Percentiles rank a stretch among this genome's conserved stretches.
Conservation (phyloP, 1,140 invertebrate species). For the Gonatopus flavifemur region DNA sequence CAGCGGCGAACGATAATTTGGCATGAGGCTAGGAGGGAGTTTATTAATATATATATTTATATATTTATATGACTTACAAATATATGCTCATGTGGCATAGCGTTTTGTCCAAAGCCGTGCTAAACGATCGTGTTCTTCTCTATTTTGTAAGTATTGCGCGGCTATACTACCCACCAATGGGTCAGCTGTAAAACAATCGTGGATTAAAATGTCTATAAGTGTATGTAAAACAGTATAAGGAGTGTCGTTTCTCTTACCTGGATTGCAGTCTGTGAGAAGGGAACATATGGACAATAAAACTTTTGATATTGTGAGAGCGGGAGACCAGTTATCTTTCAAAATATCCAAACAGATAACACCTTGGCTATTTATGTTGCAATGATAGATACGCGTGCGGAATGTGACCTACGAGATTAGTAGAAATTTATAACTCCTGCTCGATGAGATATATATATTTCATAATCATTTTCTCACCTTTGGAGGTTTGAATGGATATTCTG, state of each 20-base stretch:
- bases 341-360: conserved; percentile 95
- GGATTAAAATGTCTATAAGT: conserved; percentile 7
- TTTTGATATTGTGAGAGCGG: conserved; percentile 92
- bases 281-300: conserved; percentile 94
- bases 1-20: conserved; percentile 36
- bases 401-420: conserved; percentile 72
- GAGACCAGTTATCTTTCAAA: conserved; percentile 95
- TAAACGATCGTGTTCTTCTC: conserved; percentile 96
- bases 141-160: conserved; percentile 95
- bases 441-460: conserved; percentile 1
- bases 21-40: conserved; percentile 48
- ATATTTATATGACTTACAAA: conserved; percentile 4
- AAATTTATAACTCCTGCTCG: conserved; percentile 3
- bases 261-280: conserved; percentile 93
- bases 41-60: conserved; percentile 16
- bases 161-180: conserved; percentile 97
- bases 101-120: conserved; percentile 97
- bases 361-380: conserved; percentile 97
- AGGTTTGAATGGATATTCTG: conserved; percentile 96
- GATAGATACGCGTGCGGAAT: conserved; percentile 94
- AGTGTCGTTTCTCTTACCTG: conserved; percentile 70
- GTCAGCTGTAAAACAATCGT: conserved; percentile 80
- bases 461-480: conserved; percentile 72
- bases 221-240: conserved; percentile 1
- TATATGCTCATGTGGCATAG: conserved; percentile 83